Conservation (phyloP, 2,113 vertebrate species). For the Sialia sialis region DNA sequence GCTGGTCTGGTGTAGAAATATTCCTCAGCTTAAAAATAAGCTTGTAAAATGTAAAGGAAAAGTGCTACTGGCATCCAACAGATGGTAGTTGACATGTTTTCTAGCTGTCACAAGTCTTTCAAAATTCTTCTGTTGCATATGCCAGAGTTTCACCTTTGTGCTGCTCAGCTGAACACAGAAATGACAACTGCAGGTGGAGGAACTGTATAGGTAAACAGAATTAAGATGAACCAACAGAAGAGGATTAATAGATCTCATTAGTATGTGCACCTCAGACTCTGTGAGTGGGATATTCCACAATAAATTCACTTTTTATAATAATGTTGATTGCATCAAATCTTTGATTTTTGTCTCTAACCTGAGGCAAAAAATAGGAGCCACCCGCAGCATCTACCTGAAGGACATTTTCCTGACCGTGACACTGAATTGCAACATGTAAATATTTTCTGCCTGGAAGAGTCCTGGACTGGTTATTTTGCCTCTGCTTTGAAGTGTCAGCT, state of each 20-base stretch:
- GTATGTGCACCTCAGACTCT: not conserved
- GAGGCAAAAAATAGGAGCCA: not conserved
- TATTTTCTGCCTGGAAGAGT: not conserved
- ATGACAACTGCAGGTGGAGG: not conserved
- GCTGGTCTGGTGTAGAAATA: not conserved
- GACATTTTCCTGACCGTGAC: not conserved
- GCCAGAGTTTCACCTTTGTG: constrained; percentile 7
- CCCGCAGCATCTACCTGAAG: not conserved
- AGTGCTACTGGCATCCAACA: not conserved
- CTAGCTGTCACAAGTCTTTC: not conserved
- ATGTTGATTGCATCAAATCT: not conserved
- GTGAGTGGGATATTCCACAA: not conserved
- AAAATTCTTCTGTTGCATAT: not conserved
- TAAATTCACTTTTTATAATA: not conserved
- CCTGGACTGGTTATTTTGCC: not conserved
- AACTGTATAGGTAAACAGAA: not conserved
- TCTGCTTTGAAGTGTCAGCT: constrained; percentile 25
- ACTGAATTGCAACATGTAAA: not conserved
- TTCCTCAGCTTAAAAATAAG: not conserved
- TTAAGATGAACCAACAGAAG: not conserved
- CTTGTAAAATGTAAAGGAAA: not conserved
- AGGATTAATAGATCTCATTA: not conserved
- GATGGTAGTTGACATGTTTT: not conserved
- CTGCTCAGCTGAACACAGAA: not conserved
- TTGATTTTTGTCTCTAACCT: not conserved